Base-by-base conservation (phyloP, 2,113 vertebrate species). In the Corythoichthys intestinalis region DNA sequence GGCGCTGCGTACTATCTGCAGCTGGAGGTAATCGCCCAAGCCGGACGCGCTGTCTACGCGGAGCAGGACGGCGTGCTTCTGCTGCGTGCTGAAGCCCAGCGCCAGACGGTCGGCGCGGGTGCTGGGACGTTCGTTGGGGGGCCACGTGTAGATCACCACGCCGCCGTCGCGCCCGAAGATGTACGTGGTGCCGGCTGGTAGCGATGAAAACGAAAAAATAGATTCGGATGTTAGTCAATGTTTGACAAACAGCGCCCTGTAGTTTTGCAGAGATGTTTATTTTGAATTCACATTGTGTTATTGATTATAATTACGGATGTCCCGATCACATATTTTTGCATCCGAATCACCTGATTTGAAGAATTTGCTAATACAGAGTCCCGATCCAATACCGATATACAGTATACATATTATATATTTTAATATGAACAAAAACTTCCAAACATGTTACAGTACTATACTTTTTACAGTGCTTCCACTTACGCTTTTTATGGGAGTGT, bases 111-210 rank as follows among this genome's bases (percentile, higher is more conserved):
- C 97, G 0, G 97, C 96, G 46, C 97, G 91, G 6, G 97, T 99
- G 87, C 97, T 99, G n/a, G 97, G 97, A 68, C 97, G 92, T 81
- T 99, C 97, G 47, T 99, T 99, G 35, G 97, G 96, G 71, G 97
- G 97, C 97, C 97, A 99, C 0, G 96, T 98, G 88, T 98, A 99
- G 13, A 96, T 91, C 81, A 99, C 97, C 44, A 97, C 86, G 78
- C 97, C 97, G 84, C 97, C 97, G 74, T 97, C 97, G 87, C 97
- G 96, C 77, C 95, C 96, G 88, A 99, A 99, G 87, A 99, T 99
- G 82, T 98, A 99, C 0, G 97, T 99, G 68, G 97, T 99, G 80
- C 97, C 97, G 89, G 95, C 97, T 99, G 94, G n/a, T 0, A 13
- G 69, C n/a, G 77, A 46, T 76, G 52, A 81, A 59, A 64, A 46